Evolutionary conservation across 2,797 vertebrate genomes (phyloP), one percentile per base, ranked within the genome.

Genomic region (Poeciliopsis infans): DNA sequence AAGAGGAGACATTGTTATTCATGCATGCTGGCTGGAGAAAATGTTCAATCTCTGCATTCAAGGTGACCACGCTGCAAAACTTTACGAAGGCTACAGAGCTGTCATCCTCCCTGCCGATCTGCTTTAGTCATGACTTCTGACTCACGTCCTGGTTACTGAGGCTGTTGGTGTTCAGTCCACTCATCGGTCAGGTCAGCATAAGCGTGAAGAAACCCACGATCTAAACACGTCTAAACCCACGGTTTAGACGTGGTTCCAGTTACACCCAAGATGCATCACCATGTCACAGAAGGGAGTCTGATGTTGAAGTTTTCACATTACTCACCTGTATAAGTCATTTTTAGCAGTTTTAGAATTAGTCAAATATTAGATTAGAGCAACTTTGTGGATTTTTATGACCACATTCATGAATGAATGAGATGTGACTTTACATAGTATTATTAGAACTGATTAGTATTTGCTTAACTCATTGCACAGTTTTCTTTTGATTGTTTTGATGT

Each of bases 81-180:
- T 79, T 7, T 6, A 25, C 33, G 43, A 86, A 82, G 57, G 43
- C 71, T 57, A 81, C 41, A 41, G 12, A 71, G 49, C 43, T 3
- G 16, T 23, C 72, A 25, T 15, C 16, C 18, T 77, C 20, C 23
- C 49, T 41, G 66, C 23, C 55, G 72, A 72, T 66, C 28, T 39
- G 68, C 25, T 75, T n/a, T 45, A 75, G 75, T 74, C 79, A 72
- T n/a, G 36, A 80, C 68, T 33, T 78, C 45, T 79, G 74, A 78
- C 74, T 80, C 43, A 57, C 2, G 20, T 41, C 46, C 31, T 69
- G 79, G 45, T 80, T 28, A 7, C 49, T 39, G 36, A 41, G 20
- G 43, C 75, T 43, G 64, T 43, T 79, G 43, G 6, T 69, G 77
- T 46, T 81, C 33, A 18, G 71, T 74, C 74, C 33, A 33, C 39